phyloP scores from a whole-genome alignment of 2,113 vertebrate genomes.

The Trematomus loennbergii region DNA sequence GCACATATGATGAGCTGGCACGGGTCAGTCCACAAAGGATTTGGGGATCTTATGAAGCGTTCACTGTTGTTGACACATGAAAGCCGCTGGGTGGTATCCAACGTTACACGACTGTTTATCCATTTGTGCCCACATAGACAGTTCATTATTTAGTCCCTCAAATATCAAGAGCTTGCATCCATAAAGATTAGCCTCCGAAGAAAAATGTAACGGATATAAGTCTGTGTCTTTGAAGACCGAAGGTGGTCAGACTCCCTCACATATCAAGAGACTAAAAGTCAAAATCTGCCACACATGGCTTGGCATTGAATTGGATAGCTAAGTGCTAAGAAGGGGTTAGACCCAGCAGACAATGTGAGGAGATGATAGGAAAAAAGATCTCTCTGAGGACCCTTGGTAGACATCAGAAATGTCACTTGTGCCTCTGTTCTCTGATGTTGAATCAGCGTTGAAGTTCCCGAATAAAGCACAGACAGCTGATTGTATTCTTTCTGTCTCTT shows the following conservation, averaged over 20 bases:
- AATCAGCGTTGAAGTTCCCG: constrained; percentile 32
- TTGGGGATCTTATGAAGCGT: constrained; percentile 40
- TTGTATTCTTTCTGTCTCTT: constrained; percentile 47
- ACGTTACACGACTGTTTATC: not conserved
- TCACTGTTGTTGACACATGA: constrained; percentile 52
- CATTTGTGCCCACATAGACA: constrained; percentile 25
- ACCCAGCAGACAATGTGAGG: not conserved
- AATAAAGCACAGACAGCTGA: constrained; percentile 39
- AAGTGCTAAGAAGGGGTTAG: constrained; percentile 17
- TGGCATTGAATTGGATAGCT: constrained; percentile 17
- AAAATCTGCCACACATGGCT: constrained; percentile 4
- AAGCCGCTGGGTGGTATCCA: constrained; percentile 43
- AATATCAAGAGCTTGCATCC: constrained; percentile 14
- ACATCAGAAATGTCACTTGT: constrained; percentile 54
- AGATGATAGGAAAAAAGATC: constrained; percentile 18
- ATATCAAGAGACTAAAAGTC: constrained; percentile 22
- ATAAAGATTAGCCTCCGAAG: constrained; percentile 35
- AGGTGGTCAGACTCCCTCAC: constrained; percentile 24
- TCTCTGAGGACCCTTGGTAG: constrained; percentile 38
- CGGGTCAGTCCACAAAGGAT: constrained; percentile 47
- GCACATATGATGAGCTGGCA: constrained; percentile 23
- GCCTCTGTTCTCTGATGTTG: constrained; percentile 40
- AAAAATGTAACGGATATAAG: constrained; percentile 11
- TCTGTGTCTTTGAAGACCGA: constrained; percentile 43
- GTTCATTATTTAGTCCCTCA: constrained; percentile 32